These are phyloP conservation scores for Aphidius ervi DNA, from an alignment of 1,140 invertebrate genomes.

Conservation along the genomic window DNA sequence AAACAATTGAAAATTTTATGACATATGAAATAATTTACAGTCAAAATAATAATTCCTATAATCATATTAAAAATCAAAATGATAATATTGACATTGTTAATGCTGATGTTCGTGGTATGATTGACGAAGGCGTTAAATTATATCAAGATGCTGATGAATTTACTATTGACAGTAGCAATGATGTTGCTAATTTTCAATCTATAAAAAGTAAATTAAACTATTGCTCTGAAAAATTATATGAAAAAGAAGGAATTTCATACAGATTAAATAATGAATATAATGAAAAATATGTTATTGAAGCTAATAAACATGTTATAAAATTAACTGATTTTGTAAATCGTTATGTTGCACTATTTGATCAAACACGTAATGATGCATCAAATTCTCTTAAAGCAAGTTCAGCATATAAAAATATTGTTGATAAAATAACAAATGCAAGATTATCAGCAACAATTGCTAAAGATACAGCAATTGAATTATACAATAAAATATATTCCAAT, in stretches of 20 bases:
- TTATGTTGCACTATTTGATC: conserved; percentile 62
- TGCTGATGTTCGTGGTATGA: conserved; percentile 28
- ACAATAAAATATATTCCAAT: conserved; percentile 46
- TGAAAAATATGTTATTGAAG: conserved; percentile 62
- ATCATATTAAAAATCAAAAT: conserved; percentile 28
- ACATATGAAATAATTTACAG: conserved; percentile 43
- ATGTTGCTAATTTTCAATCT: conserved; percentile 41
- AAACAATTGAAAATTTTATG: conserved; percentile 42
- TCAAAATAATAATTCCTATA: conserved; percentile 36
- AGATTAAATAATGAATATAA: conserved; percentile 65
- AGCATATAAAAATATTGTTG: conserved; percentile 77
- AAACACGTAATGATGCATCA: conserved; percentile 63
- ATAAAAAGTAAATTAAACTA: conserved; percentile 40
- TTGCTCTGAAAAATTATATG: conserved; percentile 49
- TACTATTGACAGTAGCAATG: conserved; percentile 40
- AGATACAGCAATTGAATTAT: conserved; percentile 58
- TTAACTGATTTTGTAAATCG: conserved; percentile 62
- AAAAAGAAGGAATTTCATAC: conserved; percentile 60
- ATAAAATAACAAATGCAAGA: conserved; percentile 61
- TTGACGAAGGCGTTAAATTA: conserved; percentile 37
- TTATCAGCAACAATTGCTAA: conserved; percentile 64
- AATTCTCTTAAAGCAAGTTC: conserved; percentile 72
- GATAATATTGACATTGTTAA: conserved; percentile 30
- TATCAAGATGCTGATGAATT: conserved; percentile 36
- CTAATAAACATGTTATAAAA: conserved; percentile 64